These are phyloP conservation scores for Xestia xanthographa DNA, from an alignment of 2,888 invertebrate species.

Conservation along the genomic window DNA sequence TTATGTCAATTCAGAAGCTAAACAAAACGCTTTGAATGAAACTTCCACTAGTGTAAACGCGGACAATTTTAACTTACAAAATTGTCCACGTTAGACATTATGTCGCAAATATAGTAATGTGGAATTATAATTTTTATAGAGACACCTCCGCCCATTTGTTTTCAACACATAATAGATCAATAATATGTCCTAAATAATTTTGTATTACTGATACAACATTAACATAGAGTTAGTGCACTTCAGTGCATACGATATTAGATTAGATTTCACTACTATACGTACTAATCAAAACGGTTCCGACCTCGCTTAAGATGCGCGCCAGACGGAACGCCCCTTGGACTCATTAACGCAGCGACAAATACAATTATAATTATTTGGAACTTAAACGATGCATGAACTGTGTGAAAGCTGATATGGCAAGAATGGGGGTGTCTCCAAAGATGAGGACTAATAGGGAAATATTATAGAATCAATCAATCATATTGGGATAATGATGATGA, in stretches of 20 bases:
- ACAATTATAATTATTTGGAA: neutral
- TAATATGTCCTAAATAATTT: neutral
- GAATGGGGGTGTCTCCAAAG: neutral
- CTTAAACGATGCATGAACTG: neutral
- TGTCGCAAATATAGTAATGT: neutral
- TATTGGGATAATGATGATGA: no score
- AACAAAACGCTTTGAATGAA: neutral
- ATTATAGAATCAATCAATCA: no score
- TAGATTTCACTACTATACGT: constrained; percentile 59
- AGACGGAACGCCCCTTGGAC: constrained; percentile 7
- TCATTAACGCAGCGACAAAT: constrained; percentile 1
- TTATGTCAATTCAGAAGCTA: neutral
- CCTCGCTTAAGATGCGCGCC: constrained; percentile 26
- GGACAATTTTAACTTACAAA: no score
- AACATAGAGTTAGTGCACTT: constrained; percentile 27
- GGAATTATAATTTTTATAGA: neutral
- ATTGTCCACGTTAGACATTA: no score
- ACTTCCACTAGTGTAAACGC: neutral
- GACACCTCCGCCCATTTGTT: neutral
- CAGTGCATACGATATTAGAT: constrained; percentile 54
- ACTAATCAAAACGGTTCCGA: constrained; percentile 58
- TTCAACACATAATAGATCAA: neutral
- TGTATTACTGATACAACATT: constrained; percentile 14
- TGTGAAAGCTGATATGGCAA: neutral
- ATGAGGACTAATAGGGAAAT: neutral